phyloP scores from a whole-genome alignment of 2,113 vertebrate genomes.

The Indri indri region DNA sequence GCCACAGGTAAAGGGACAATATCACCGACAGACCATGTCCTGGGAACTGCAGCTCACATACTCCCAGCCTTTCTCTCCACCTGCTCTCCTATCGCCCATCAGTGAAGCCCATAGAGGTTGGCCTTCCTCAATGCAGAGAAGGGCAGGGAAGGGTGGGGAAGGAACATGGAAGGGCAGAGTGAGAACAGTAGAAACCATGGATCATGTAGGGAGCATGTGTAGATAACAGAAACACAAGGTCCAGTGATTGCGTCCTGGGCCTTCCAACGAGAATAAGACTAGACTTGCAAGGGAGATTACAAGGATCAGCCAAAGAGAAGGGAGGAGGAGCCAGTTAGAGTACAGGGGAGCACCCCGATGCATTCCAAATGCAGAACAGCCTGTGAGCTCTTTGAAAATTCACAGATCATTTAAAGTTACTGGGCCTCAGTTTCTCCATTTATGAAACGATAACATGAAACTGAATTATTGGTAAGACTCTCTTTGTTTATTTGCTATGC shows the following conservation, averaged over 20 bases:
- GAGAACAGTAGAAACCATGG: not conserved
- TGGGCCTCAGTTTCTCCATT: not conserved
- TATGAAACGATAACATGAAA: not conserved
- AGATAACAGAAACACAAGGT: not conserved
- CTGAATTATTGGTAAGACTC: not conserved
- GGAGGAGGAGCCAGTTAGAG: not conserved
- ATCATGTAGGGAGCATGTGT: not conserved
- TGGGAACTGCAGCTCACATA: not conserved
- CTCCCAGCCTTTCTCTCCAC: not conserved
- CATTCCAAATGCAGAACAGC: not conserved
- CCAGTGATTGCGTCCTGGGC: not conserved
- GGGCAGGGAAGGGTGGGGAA: too few relatives aligned
- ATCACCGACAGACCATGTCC: too few relatives aligned
- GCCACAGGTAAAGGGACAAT: not conserved
- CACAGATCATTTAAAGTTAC: not conserved
- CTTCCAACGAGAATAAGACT: not conserved
- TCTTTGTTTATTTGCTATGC: not conserved
- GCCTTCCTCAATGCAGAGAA: not conserved
- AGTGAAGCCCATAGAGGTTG: not conserved
- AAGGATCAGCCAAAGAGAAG: not conserved
- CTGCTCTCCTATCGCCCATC: not conserved
- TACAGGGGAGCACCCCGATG: not conserved
- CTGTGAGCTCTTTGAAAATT: not conserved
- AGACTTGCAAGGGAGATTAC: not conserved
- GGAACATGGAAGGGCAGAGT: not conserved